These are phyloP conservation scores for Microtus montanus DNA, from an alignment of 2,113 vertebrate genomes.

Conservation along the genomic window DNA sequence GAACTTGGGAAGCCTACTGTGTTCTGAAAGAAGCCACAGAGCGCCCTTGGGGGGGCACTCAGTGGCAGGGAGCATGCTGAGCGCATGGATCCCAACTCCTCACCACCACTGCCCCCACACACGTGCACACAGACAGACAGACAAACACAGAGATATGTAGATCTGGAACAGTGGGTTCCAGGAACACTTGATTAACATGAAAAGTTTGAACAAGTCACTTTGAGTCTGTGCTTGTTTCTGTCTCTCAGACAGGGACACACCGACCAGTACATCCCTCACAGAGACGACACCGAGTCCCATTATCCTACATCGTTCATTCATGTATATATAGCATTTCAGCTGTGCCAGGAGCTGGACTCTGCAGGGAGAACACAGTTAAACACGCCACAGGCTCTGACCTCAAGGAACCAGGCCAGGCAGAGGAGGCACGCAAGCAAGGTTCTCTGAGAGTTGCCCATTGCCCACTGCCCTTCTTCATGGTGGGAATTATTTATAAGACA, in stretches of 20 bases:
- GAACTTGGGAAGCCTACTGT: not conserved
- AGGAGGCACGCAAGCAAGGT: not conserved
- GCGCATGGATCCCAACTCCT: not conserved
- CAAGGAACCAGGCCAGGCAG: not conserved
- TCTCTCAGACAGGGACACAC: not conserved
- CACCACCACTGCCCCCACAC: too few relatives aligned
- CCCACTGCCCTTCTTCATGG: not conserved
- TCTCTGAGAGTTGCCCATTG: not conserved
- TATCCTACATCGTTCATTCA: not conserved
- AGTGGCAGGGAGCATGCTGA: not conserved
- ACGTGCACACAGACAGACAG: not conserved
- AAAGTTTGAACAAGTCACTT: not conserved
- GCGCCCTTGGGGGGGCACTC: not conserved
- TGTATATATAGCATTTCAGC: not conserved
- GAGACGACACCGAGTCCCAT: not conserved
- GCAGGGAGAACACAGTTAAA: not conserved
- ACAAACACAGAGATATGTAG: not conserved
- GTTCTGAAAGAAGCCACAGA: not conserved
- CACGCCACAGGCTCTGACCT: not conserved
- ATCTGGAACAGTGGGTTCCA: not conserved
- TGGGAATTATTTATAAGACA: not conserved
- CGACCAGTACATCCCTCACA: not conserved
- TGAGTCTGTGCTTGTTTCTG: not conserved
- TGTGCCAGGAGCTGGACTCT: not conserved
- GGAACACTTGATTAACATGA: not conserved